Evolutionary conservation across 2,888 invertebrate species (phyloP), one percentile per base, ranked within the genome.

Genomic region (Sclerodermus sp.): DNA sequence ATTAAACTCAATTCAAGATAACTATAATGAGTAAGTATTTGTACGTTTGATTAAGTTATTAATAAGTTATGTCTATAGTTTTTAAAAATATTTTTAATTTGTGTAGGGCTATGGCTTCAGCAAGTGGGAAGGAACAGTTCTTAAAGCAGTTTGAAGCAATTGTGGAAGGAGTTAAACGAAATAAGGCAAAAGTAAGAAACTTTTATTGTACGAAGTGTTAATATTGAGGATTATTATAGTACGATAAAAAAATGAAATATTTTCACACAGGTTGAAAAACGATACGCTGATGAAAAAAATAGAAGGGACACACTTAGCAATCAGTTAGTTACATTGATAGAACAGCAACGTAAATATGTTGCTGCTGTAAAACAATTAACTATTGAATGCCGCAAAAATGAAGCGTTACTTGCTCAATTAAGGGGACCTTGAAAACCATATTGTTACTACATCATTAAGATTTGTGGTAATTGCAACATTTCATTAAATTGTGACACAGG

Each of bases 81-180:
- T 39, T 13, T 18, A n/a, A n/a, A n/a, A n/a, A n/a, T 1, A 9
- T 43, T 23, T 14, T 39, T 23, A 29, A 48, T 47, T 17, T n/a
- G n/a, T n/a, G 46, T 71, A 91, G 91, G 74, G 95, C 95, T 1
- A 91, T 94, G 89, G 84, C 87, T 39, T 89, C 90, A 9, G 80
- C 84, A 4, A 84, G 86, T 58, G 87, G 89, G 18, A 88, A 91
- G 64, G 93, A 93, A 68, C 92, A 96, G 72, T 96, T 96, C 76
- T 84, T 96, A 70, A 85, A 88, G 51, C 95, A 97, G 76, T 89
- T 97, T 70, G 91, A 95, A 73, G 85, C 87, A 13, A 95, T 96
- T 70, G 90, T 94, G 1, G 90, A 91, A 29, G 91, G 93, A 66
- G 89, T 96, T n/a, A 88, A 89, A 71, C 89, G 89, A 70, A 93